Percentiles rank a stretch among this genome's conserved stretches.
Evolutionary conservation across 2,797 vertebrate genomes (phyloP).

Genomic region (Alauda arvensis): DNA sequence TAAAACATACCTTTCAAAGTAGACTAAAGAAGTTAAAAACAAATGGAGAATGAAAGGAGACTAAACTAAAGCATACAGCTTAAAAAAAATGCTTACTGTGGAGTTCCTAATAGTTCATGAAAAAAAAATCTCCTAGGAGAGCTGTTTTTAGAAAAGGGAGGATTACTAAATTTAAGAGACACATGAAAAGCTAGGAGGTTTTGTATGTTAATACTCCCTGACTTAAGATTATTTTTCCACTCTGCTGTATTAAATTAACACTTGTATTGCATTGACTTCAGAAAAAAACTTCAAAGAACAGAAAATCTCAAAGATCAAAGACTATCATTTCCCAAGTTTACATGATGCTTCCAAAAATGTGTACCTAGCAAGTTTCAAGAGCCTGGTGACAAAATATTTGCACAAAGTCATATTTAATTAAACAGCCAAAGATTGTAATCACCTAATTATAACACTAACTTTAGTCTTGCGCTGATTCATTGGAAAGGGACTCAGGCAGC

Average conservation of each 20-base stretch:
- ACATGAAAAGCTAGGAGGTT: background rate
- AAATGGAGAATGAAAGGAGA: background rate
- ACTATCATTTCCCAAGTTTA: background rate
- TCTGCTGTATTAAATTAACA: slow-evolving; percentile 18
- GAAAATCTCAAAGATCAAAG: slow-evolving; percentile 27
- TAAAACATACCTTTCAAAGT: background rate
- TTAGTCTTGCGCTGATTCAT: background rate
- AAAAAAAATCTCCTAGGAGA: background rate
- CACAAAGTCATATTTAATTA: slow-evolving; percentile 29
- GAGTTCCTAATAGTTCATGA: background rate
- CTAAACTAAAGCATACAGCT: background rate
- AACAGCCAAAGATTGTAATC: background rate
- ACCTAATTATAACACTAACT: background rate
- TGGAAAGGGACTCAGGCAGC: background rate
- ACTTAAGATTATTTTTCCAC: background rate
- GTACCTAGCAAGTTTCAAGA: slow-evolving; percentile 16
- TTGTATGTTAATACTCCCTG: background rate
- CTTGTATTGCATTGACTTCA: background rate
- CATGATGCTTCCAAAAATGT: background rate
- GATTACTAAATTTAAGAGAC: background rate
- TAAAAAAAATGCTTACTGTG: background rate
- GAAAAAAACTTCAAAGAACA: slow-evolving; percentile 29
- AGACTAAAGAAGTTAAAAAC: background rate
- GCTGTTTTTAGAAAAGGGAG: background rate
- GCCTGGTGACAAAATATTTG: background rate